Evolutionary conservation across 1,140 invertebrate species (phyloP).

Genomic region (Proctacanthus coquilletti): DNA sequence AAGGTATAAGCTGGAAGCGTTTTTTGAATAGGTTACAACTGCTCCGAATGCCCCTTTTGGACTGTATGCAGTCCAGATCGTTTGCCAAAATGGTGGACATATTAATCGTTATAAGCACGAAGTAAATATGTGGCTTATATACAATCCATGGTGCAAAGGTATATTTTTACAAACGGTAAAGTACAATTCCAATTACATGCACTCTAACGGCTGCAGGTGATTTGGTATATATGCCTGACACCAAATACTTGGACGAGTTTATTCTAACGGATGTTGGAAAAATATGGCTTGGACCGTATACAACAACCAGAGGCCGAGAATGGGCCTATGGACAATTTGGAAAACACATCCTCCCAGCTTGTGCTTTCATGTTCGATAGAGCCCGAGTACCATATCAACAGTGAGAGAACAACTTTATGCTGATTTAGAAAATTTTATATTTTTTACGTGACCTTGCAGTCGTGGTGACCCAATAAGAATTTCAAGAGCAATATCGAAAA

Average conservation of each 20-base stretch:
- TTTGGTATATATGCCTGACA: conserved; percentile 19
- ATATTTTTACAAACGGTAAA: background rate
- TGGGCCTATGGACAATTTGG: conserved; percentile 64
- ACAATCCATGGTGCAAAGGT: background rate
- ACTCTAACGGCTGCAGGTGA: background rate
- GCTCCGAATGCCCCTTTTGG: background rate
- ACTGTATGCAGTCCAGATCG: background rate
- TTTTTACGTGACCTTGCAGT: too few species aligned
- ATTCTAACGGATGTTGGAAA: conserved; percentile 55
- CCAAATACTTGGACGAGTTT: conserved; percentile 45
- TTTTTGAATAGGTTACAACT: background rate
- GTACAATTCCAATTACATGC: background rate
- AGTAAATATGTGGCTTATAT: background rate
- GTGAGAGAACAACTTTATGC: too few species aligned
- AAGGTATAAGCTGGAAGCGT: background rate
- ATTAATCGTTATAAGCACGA: background rate
- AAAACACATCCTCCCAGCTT: conserved; percentile 40
- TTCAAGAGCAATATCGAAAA: conserved; percentile 50
- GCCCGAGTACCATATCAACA: too few species aligned
- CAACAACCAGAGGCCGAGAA: conserved; percentile 39
- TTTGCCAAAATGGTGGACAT: background rate
- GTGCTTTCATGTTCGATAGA: conserved; percentile 18
- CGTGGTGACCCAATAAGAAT: conserved; percentile 58
- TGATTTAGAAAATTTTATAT: too few species aligned
- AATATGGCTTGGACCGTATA: conserved; percentile 53